Percentiles rank a stretch among this genome's conserved stretches.
phyloP scores from a whole-genome alignment of 2,797 vertebrate genomes.

The Trachurus trachurus region DNA sequence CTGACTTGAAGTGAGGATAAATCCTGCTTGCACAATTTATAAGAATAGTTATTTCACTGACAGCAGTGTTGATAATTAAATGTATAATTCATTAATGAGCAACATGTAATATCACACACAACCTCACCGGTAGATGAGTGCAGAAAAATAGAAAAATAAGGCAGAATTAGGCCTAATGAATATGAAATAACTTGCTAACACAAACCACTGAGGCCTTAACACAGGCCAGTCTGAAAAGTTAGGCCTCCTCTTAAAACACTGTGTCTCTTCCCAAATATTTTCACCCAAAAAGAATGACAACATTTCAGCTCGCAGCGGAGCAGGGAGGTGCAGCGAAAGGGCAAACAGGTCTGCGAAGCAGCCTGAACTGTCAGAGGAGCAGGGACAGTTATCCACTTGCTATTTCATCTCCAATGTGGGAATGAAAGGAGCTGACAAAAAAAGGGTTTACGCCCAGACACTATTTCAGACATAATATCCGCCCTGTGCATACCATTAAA shows the following conservation, averaged over 20 bases:
- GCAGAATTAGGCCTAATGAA: constrained; percentile 30
- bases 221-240: constrained; percentile 48
- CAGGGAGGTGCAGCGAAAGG: constrained; percentile 49
- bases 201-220: constrained; percentile 56
- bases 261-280: constrained; percentile 52
- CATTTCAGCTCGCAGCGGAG: constrained; percentile 53
- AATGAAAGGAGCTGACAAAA: constrained; percentile 85
- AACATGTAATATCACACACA: constrained; percentile 25
- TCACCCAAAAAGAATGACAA: constrained; percentile 69
- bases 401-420: constrained; percentile 83
- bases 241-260: constrained; percentile 54
- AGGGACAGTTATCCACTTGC: constrained; percentile 69
- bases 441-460: constrained; percentile 89
- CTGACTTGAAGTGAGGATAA: constrained; percentile 43
- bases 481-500: constrained; percentile 86
- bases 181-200: constrained; percentile 36
- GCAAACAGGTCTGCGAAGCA: constrained; percentile 49
- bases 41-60: constrained; percentile 39
- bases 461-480: constrained; percentile 90
- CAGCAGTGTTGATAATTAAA: constrained; percentile 47
- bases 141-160: constrained; percentile 5
- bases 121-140: constrained; percentile 18
- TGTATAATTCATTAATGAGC: constrained; percentile 54
- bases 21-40: constrained; percentile 46
- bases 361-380: constrained; percentile 55